Evolutionary conservation across 2,113 vertebrate genomes (phyloP).

Genomic region (Sterrhoptilus dennistouni): DNA sequence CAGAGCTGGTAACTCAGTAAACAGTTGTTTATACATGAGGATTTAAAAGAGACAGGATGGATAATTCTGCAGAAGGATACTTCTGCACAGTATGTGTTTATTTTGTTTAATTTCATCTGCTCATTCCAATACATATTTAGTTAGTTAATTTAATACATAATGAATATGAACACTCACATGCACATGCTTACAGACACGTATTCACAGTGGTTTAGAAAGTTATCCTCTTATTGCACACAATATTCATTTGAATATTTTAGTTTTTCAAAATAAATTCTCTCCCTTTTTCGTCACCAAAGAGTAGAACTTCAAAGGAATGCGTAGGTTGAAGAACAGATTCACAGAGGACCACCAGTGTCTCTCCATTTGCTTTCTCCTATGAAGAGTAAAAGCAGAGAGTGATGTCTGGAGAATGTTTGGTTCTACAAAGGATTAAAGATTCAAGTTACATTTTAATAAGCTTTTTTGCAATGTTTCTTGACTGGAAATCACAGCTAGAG

Average conservation of each 20-base stretch:
- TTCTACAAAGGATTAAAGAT: background rate
- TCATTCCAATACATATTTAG: background rate
- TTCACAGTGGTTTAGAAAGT: background rate
- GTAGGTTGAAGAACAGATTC: background rate
- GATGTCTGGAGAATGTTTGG: background rate
- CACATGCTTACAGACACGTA: accelerated
- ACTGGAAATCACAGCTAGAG: background rate
- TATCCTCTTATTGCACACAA: background rate
- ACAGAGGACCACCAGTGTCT: background rate
- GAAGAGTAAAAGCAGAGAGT: background rate
- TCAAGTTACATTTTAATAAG: background rate
- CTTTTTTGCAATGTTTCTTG: background rate
- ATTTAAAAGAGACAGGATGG: background rate
- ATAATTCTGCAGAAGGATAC: background rate
- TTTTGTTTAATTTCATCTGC: background rate
- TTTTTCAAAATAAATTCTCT: background rate
- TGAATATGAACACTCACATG: background rate
- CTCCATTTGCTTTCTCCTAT: background rate
- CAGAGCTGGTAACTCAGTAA: background rate
- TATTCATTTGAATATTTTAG: background rate
- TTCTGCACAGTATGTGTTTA: background rate
- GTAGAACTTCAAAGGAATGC: background rate
- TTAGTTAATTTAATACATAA: background rate
- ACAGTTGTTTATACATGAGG: background rate
- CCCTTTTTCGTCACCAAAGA: background rate